phyloP scores from a whole-genome alignment of 1,140 invertebrate genomes.

The Heterodera carotae region DNA sequence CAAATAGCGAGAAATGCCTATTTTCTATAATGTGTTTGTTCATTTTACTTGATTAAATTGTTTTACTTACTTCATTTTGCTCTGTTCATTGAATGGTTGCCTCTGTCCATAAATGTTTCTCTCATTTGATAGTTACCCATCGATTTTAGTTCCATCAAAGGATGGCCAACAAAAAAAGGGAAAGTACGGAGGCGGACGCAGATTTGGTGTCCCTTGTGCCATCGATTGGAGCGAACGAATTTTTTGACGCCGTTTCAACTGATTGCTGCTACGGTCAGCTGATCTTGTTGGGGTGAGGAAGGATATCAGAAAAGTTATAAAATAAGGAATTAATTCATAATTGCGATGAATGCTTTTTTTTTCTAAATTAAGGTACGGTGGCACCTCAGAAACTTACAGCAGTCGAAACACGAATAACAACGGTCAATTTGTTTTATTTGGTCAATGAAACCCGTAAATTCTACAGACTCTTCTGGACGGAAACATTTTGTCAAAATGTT shows the following conservation, averaged over 20 bases:
- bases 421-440: conserved; percentile 41
- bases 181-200: background rate
- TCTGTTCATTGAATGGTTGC: background rate
- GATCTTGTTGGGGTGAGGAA: conserved; percentile 41
- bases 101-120: background rate
- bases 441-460: conserved; percentile 29
- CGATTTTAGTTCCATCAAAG: background rate
- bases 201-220: background rate
- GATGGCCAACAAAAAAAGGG: background rate
- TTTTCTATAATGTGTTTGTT: too few species aligned
- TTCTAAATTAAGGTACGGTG: background rate
- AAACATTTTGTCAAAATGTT: conserved; percentile 58
- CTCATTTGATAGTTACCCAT: background rate
- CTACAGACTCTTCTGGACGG: conserved; percentile 31
- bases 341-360: background rate
- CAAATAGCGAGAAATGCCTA: too few species aligned
- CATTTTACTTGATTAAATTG: too few species aligned
- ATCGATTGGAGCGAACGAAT: conserved; percentile 5
- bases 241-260: background rate
- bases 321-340: too few species aligned
- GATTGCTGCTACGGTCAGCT: conserved; percentile 38
- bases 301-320: too few species aligned
- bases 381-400: conserved; percentile 1
- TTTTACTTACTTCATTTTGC: background rate
- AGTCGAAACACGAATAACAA: conserved; percentile 32